Conservation (phyloP, 2,113 vertebrate genomes). For the human region GRCh38 chr3:175267501-175268000, state of each 20-base stretch:
- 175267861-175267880: neutral
- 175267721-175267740: neutral
- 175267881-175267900: neutral
- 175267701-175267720: neutral
- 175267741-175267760: neutral
- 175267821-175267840: neutral
- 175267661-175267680: neutral
- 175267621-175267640: neutral
- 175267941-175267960: neutral
- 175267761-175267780: neutral
- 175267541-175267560: neutral
- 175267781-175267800: neutral
- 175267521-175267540: neutral
- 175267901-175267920: neutral
- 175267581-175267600: neutral
- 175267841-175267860: neutral
- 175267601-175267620: neutral
- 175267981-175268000: neutral
- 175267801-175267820: neutral
- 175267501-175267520: neutral
- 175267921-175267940: neutral
- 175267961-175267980: neutral
- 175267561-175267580: neutral
- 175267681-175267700: neutral
- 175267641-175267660: neutral